Evolutionary conservation across 2,797 vertebrate genomes (phyloP), one percentile per base, ranked within the genome.

Genomic region (Paramormyrops hopkinsi): DNA sequence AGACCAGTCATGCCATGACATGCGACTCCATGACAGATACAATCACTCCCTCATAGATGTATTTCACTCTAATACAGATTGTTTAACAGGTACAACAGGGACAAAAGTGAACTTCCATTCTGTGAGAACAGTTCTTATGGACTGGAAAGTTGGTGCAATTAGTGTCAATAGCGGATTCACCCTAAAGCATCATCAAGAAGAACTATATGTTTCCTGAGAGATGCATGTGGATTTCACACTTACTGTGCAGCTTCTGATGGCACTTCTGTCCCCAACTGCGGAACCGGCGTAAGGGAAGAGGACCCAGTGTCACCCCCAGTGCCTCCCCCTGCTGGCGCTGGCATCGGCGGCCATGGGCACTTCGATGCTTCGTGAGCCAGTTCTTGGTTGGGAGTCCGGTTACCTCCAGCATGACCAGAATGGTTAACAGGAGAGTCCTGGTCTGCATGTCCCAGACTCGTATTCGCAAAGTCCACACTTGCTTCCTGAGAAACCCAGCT

Each of bases 201-300:
- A 41, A 76, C 37, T 17, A 73, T 33, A 62, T 5, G 14, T 44
- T 37, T 44, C 17, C 37, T 79, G 73, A 79, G 41, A 79, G 73
- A 41, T 19, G 33, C 17, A 53, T 37, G 79, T n/a, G 17, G 37
- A 17, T 56, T 0, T 53, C 29, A 46, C 93, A 96, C 96, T 96
- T 92, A 96, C 96, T 95, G 91, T 94, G 93, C 86, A 91, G 89
- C 88, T 89, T 17, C 59, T 90, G 92, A 91, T 91, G 90, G 90
- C 95, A 96, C 92, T 92, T 95, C 89, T 93, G 92, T 19, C 90
- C 90, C 90, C 93, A 94, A 90, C 89, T 92, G 90, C 92, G 92
- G 88, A 91, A 91, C 50, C 89, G 92, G 48, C 91, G 93, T 19
- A 46, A 83, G 88, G 89, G 76, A 25, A 91, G 90, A 59, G 90